A percentile compares a stretch with the other conserved stretches of the same genome.
phyloP scores from a whole-genome alignment of 2,113 vertebrate species.

The Stomatorhinus ivindoensis region DNA sequence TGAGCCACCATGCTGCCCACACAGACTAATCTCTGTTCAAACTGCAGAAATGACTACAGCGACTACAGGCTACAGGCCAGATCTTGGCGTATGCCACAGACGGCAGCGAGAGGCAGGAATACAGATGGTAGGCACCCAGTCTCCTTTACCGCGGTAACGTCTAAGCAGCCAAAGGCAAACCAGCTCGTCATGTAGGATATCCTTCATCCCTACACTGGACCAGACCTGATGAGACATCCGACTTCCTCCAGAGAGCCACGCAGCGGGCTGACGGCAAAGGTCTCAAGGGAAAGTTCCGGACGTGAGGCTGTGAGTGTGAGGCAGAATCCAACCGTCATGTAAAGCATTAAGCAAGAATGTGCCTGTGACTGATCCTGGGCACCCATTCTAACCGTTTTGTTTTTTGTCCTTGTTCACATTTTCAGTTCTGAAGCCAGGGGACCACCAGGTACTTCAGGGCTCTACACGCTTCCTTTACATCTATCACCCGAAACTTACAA shows the following conservation, averaged over 20 bases:
- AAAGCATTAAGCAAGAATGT: background rate
- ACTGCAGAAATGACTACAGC: background rate
- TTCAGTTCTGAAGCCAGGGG: background rate
- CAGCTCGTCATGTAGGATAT: background rate
- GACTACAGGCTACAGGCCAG: background rate
- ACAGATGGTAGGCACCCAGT: background rate
- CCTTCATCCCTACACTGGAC: background rate
- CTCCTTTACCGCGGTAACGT: background rate
- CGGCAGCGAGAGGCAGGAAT: background rate
- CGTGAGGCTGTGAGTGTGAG: background rate
- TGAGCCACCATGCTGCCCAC: background rate
- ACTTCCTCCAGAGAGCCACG: background rate
- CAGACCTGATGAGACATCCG: background rate
- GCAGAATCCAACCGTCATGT: background rate
- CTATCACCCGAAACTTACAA: background rate
- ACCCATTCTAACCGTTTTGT: background rate
- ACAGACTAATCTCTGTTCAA: conserved; percentile 1
- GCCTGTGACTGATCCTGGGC: background rate
- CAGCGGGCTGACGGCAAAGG: background rate
- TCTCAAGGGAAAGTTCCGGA: background rate
- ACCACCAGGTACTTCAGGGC: background rate
- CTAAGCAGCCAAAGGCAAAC: background rate
- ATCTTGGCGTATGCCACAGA: background rate
- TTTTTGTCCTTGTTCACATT: background rate
- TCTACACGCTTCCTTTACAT: background rate